A percentile compares a stretch with the other conserved stretches of the same genome.
Evolutionary conservation across 2,797 vertebrate species (phyloP).

Genomic region (Clarias pachynema): DNA sequence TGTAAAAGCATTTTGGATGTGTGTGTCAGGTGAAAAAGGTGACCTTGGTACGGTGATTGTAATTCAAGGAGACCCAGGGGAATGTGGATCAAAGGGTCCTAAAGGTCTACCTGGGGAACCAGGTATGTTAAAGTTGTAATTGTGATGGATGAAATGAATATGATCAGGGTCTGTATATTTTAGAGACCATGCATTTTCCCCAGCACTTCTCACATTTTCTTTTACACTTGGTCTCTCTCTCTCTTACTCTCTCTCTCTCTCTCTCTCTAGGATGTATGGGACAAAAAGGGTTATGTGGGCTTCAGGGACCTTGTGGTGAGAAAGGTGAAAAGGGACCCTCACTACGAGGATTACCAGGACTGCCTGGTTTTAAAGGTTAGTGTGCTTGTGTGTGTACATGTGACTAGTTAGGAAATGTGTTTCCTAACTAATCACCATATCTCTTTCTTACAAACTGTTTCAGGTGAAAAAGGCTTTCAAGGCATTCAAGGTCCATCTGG

Average conservation of each 20-base stretch:
- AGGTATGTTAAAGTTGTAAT: constrained; percentile 41
- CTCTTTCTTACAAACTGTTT: constrained; percentile 13
- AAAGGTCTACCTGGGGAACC: constrained; percentile 41
- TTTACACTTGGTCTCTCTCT: too few species aligned
- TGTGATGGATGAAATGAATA: not conserved
- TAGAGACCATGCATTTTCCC: not conserved
- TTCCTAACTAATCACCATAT: constrained; percentile 1
- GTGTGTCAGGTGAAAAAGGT: constrained; percentile 51
- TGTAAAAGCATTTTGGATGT: not conserved
- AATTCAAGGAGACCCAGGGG: constrained; percentile 52
- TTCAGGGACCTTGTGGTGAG: constrained; percentile 62
- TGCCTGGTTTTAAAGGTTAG: constrained; percentile 68
- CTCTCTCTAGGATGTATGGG: constrained; percentile 64
- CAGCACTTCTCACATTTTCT: too few species aligned
- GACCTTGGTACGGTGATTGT: constrained; percentile 27
- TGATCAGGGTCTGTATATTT: not conserved
- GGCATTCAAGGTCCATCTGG: constrained; percentile 65
- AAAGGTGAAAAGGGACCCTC: constrained; percentile 67
- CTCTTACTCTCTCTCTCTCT: not conserved
- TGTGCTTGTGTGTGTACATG: not conserved
- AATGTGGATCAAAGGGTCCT: constrained; percentile 40
- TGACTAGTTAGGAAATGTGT: not conserved
- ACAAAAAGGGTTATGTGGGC: constrained; percentile 61
- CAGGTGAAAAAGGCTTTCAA: constrained; percentile 69
- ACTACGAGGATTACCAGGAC: constrained; percentile 65